A percentile compares a stretch with the other conserved stretches of the same genome.
Conservation (phyloP, 2,113 vertebrate species). For the Phrynosoma blainvillii region DNA sequence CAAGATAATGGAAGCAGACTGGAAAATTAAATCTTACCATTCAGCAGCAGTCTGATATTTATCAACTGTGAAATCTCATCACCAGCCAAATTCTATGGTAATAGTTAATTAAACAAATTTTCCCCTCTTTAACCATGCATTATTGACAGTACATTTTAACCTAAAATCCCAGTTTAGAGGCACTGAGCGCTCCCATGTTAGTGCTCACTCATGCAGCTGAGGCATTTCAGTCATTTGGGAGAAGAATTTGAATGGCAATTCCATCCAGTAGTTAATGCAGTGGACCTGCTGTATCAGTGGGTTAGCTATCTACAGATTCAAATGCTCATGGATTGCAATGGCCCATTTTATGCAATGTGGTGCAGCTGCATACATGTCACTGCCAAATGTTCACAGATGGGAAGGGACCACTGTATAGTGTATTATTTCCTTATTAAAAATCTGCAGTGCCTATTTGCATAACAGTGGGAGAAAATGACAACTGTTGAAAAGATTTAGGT, state of each 20-base stretch:
- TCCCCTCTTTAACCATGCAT: not conserved
- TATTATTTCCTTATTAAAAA: not conserved
- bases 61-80: not conserved
- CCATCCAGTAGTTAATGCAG: not conserved
- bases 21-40: not conserved
- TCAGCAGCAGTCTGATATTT: not conserved
- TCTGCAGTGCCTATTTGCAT: not conserved
- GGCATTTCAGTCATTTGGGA: not conserved
- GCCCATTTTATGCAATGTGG: no score
- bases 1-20: not conserved
- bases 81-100: not conserved
- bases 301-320: no score
- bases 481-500: not conserved
- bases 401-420: no score
- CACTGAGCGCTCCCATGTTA: not conserved
- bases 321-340: no score
- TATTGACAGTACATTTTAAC: not conserved
- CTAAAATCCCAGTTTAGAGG: not conserved
- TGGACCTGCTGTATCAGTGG: no score
- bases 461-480: not conserved
- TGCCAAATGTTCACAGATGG: no score
- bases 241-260: not conserved
- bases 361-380: no score
- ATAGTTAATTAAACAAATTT: not conserved
- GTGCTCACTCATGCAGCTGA: not conserved